These are phyloP conservation scores for Caenorhabditis doughertyi DNA, from an alignment of 2,888 invertebrate species.

Conservation along the genomic window DNA sequence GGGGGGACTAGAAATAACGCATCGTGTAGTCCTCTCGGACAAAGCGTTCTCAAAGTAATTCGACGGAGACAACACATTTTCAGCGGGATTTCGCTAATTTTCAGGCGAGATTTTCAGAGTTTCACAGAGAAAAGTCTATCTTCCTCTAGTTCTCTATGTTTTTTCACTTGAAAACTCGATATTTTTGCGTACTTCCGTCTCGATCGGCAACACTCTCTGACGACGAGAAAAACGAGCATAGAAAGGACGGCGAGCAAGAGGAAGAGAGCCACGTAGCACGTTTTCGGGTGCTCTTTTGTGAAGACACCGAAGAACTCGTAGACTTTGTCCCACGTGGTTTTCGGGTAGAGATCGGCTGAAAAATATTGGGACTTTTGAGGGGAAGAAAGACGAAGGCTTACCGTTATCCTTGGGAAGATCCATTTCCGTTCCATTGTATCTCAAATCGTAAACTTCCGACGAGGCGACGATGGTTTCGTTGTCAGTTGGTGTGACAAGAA, in stretches of 20 bases:
- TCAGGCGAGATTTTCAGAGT: too few relatives aligned
- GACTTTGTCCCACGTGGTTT: not conserved
- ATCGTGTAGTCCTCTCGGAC: constrained; percentile 21
- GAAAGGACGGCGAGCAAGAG: not conserved
- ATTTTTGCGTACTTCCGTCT: not conserved
- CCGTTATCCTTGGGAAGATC: not conserved
- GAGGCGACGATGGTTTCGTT: not conserved
- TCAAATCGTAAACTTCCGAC: not conserved
- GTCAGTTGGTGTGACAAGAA: not conserved
- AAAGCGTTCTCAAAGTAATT: too few relatives aligned
- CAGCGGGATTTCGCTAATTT: too few relatives aligned
- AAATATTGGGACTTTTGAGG: not conserved
- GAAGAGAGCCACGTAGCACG: not conserved
- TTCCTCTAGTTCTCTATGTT: too few relatives aligned
- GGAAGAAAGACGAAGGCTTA: not conserved
- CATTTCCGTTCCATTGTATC: not conserved
- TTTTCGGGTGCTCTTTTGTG: not conserved
- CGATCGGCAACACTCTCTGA: not conserved
- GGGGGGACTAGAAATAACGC: not conserved
- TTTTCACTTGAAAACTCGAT: not conserved
- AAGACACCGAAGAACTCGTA: not conserved
- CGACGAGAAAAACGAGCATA: not conserved
- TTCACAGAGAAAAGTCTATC: too few relatives aligned
- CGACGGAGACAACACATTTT: too few relatives aligned
- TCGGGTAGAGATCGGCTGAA: constrained; percentile 9